A percentile compares a stretch with the other conserved stretches of the same genome.
Evolutionary conservation across 1,140 invertebrate genomes (phyloP).

Genomic region (Kradibia gibbosae): DNA sequence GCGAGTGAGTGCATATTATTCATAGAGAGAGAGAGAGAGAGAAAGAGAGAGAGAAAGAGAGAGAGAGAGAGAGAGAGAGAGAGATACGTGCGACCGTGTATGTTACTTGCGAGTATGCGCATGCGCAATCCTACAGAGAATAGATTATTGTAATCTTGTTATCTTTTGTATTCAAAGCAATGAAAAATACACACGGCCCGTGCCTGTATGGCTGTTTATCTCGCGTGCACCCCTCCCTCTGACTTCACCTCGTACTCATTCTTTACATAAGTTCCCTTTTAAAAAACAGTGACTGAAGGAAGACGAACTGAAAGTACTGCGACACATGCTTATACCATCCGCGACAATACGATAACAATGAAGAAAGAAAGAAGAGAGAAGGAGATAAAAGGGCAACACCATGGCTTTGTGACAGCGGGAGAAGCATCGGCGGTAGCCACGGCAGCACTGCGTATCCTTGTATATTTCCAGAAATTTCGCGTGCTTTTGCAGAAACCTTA

Average conservation of each 20-base stretch:
- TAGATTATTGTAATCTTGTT: conserved; percentile 46
- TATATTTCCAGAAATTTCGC: conserved; percentile 40
- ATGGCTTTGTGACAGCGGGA: too few relatives aligned
- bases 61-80: not conserved
- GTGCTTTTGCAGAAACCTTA: conserved; percentile 4
- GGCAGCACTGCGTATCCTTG: not conserved
- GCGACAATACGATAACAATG: not conserved
- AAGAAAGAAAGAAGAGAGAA: not conserved
- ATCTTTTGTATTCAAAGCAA: conserved; percentile 40
- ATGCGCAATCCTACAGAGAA: too few relatives aligned
- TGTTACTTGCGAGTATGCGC: too few relatives aligned
- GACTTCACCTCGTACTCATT: not conserved
- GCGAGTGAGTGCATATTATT: conserved; percentile 2
- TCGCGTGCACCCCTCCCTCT: not conserved
- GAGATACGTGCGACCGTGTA: not conserved
- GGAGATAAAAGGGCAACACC: not conserved
- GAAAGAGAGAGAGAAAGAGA: not conserved
- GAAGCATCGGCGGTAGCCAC: too few relatives aligned
- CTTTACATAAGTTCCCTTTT: conserved; percentile 26
- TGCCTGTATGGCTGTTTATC: not conserved
- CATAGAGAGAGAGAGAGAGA: conserved; percentile 1
- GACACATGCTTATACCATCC: not conserved
- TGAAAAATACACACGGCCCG: not conserved
- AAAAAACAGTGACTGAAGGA: not conserved
- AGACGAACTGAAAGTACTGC: not conserved